Percentiles rank a stretch among this genome's conserved stretches.
phyloP scores from a whole-genome alignment of 2,888 invertebrate species.

The Eupithecia abbreviata region DNA sequence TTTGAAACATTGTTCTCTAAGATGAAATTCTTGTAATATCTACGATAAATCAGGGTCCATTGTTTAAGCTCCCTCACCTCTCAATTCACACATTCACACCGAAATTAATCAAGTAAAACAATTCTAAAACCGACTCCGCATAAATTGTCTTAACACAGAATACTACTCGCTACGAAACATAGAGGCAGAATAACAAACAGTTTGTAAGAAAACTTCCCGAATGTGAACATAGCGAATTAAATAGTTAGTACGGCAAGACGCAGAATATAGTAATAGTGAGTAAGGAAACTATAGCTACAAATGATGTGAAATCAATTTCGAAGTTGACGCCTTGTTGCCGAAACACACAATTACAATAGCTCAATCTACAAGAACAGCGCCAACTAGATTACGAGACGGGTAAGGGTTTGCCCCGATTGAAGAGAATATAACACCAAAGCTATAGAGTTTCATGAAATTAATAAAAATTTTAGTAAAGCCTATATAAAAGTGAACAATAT shows the following conservation, averaged over 20 bases:
- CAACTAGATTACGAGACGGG: slow-evolving; percentile 69
- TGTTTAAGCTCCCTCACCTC: slow-evolving; percentile 24
- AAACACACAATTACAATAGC: slow-evolving; percentile 66
- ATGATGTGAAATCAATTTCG: slow-evolving; percentile 60
- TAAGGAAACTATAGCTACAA: slow-evolving; percentile 49
- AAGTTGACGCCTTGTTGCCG: slow-evolving; percentile 47
- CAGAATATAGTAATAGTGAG: slow-evolving; percentile 27
- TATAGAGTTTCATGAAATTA: background rate
- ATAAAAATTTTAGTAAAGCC: background rate
- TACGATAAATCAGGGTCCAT: slow-evolving; percentile 24
- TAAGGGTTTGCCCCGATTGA: slow-evolving; percentile 35
- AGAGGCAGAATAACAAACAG: slow-evolving; percentile 15
- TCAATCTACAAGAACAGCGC: slow-evolving; percentile 75
- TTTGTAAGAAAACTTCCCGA: slow-evolving; percentile 12
- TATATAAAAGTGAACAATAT: background rate
- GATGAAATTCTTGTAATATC: background rate
- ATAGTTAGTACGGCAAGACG: background rate
- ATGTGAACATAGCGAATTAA: slow-evolving; percentile 8
- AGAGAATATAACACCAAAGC: slow-evolving; percentile 3
- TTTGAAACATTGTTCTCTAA: background rate
- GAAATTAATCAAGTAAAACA: slow-evolving; percentile 38
- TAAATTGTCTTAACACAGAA: slow-evolving; percentile 40
- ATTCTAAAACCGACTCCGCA: slow-evolving; percentile 35
- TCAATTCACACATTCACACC: slow-evolving; percentile 32
- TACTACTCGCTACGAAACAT: slow-evolving; percentile 11